Conservation (phyloP, 2,113 vertebrate species). For the Scalopus aquaticus region DNA sequence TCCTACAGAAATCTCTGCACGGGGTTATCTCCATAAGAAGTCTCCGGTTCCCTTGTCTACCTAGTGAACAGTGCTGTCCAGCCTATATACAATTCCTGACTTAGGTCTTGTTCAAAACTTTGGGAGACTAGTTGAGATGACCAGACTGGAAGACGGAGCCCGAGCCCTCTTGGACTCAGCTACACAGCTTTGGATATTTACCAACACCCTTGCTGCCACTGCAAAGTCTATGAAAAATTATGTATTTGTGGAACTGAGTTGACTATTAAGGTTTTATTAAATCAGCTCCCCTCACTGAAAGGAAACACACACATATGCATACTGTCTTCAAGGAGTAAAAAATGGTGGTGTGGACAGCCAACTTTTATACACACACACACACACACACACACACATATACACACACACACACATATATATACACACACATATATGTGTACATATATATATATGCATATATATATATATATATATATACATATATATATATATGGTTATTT, state of each 20-base stretch:
- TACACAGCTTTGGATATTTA: background rate
- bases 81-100: background rate
- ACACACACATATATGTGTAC: no score
- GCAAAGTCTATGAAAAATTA: background rate
- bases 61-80: background rate
- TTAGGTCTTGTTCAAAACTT: background rate
- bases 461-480: no score
- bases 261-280: background rate
- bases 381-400: no score
- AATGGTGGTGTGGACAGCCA: rapidly evolving
- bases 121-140: background rate
- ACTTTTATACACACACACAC: no score
- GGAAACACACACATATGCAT: background rate
- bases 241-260: background rate
- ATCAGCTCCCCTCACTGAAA: background rate
- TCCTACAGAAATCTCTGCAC: background rate
- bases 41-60: background rate
- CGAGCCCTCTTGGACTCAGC: background rate
- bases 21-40: no score
- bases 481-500: no score
- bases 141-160: background rate
- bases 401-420: no score
- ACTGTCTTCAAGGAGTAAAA: background rate
- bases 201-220: background rate
- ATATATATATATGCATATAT: no score